Conservation (phyloP, 2,113 vertebrate species). For the Mus musculus region GRCm39 chr11:106420501-106421000, state of each 20-base stretch:
- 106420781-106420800: not conserved
- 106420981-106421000: not conserved
- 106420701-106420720: not conserved
- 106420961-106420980: not conserved
- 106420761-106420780: not conserved
- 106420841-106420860: not conserved
- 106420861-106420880: not conserved
- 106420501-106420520: not conserved
- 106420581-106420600: not conserved
- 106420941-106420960: not conserved
- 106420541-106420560: not conserved
- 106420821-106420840: not conserved
- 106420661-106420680: not conserved
- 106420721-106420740: not conserved
- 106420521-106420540: not conserved
- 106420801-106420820: not conserved
- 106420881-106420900: not conserved
- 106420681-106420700: not conserved
- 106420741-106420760: not conserved
- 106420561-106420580: not conserved
- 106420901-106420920: not conserved
- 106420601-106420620: not conserved
- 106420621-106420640: rapidly evolving
- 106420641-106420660: not conserved
- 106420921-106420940: not conserved